These are phyloP conservation scores for Psittacula derbiana DNA, from an alignment of 2,797 vertebrate genomes.

Conservation along the genomic window DNA sequence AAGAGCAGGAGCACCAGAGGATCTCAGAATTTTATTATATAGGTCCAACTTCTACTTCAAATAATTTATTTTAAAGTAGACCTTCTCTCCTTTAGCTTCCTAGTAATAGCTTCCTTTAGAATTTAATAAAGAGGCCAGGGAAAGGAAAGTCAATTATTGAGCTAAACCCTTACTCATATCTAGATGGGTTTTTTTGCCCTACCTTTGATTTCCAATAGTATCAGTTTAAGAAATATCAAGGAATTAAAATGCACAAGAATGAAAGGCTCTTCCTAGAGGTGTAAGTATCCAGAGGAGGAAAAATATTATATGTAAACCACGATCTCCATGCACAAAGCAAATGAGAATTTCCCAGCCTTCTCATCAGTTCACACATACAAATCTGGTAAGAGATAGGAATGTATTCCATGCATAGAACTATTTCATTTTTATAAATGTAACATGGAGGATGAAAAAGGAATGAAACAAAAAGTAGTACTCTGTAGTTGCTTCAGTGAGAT, in stretches of 20 bases:
- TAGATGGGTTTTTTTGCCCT: not conserved
- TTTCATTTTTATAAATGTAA: not conserved
- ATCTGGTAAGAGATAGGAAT: not conserved
- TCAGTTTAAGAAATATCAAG: not conserved
- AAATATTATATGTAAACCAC: not conserved
- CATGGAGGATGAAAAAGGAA: not conserved
- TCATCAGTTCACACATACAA: not conserved
- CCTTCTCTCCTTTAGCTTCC: not conserved
- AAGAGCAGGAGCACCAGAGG: not conserved
- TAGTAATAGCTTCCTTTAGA: not conserved
- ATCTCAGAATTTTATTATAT: not conserved
- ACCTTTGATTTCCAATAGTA: not conserved
- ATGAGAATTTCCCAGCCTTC: not conserved
- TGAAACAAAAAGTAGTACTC: not conserved
- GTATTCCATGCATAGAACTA: accelerated
- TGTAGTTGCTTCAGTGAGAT: not conserved
- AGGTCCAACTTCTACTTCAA: not conserved
- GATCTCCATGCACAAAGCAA: not conserved
- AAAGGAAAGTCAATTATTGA: not conserved
- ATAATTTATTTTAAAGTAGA: not conserved
- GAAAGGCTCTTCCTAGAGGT: not conserved
- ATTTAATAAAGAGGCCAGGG: not conserved
- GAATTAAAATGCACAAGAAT: not conserved
- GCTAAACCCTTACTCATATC: not conserved
- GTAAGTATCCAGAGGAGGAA: not conserved